Base-by-base conservation (phyloP, 2,797 vertebrate genomes). In the Neoniphon sammara region DNA sequence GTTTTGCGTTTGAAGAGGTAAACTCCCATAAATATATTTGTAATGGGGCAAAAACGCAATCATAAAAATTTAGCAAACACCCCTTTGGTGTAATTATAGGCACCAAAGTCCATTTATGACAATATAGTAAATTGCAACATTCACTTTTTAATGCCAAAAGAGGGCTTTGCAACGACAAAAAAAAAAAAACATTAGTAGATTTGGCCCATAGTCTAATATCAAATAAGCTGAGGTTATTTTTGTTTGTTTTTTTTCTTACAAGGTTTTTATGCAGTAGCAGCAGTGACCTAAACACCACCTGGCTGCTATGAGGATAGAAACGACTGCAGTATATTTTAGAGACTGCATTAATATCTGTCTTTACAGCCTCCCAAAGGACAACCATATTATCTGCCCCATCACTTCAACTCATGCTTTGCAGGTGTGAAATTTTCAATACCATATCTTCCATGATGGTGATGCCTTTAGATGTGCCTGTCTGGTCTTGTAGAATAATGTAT, bases 291-390 rank as follows among this genome's bases (percentile, higher is more conserved):
- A 15, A 52, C 50, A 21, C 50, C 50, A 85, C 50, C 56, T 66
- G 63, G 57, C 42, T 82, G 27, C 61, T 67, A 57, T 55, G 73
- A 77, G 69, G 59, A 77, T 15, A 14, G 56, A 75, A 75, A 74
- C 30, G 64, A 59, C 61, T 49, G 73, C 58, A 75, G 54, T 55
- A 31, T 65, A 77, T 73, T 73, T 62, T 46, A 66, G 55, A 58
- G 47, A 60, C 31, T 65, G 36, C 61, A 81, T 76, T 84, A 82
- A 78, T 80, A 73, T 70, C 65, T 73, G 31, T 77, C 77, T 83
- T 77, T 78, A 58, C 77, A 80, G 54, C 46, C 27, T 83, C 71
- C 66, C 71, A 47, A n/a, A 72, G 73, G 79, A 70, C 65, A 55
- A 27, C 57, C 60, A 50, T 59, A 73, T 76, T 54, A 59, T 57